Base-by-base conservation (phyloP, 2,888 invertebrate species). In the Hirtodrosophila duncani region DNA sequence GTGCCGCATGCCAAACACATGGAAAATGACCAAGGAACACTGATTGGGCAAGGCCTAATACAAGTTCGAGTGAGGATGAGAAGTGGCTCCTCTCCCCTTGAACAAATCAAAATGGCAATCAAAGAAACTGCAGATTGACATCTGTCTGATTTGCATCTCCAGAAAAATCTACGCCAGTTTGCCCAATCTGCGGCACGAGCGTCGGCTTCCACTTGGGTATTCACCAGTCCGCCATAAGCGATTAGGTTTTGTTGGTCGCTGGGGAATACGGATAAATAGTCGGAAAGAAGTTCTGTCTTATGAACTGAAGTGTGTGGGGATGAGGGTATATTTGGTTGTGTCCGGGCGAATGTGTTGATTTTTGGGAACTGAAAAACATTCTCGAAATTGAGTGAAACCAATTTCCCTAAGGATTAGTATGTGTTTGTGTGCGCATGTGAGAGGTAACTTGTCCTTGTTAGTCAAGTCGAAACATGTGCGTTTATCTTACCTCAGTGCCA, bases 241-340 rank as follows among this genome's bases (percentile, higher is more conserved):
- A 81, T 81, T 81, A 81, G 53, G 79, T 79, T 81, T 50, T 69
- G 81, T 81, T 82, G 69, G 56, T 65, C 81, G 55, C 82, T 46
- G 8, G 79, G 69, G 81, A 57, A 45, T 44, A 42, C 9, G 49
- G 51, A n/a, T n/a, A n/a, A 13, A 24, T 11, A 24, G 17, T 37
- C n/a, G 23, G 29, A 6, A 8, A 26, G 48, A 50, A 9, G n/a
- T 9, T 13, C 16, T 10, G 24, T 13, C 31, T 24, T 20, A 42
- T 20, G n/a, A 21, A 29, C 13, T 13, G 20, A 21, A 16, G 14
- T 34, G 11, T 39, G 23, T 37, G 14, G 13, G 18, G 26, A 9
- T 5, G 51, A 44, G 56, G 44, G 52, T 62, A 52, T 46, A 39
- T 39, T 34, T 10, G 18, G 50, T 33, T 44, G 21, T 37, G 16